Percentiles rank a stretch among this genome's conserved stretches.
These are phyloP conservation scores for Crotalus helleri DNA, from an alignment of 2,113 vertebrate genomes.

Conservation along the genomic window DNA sequence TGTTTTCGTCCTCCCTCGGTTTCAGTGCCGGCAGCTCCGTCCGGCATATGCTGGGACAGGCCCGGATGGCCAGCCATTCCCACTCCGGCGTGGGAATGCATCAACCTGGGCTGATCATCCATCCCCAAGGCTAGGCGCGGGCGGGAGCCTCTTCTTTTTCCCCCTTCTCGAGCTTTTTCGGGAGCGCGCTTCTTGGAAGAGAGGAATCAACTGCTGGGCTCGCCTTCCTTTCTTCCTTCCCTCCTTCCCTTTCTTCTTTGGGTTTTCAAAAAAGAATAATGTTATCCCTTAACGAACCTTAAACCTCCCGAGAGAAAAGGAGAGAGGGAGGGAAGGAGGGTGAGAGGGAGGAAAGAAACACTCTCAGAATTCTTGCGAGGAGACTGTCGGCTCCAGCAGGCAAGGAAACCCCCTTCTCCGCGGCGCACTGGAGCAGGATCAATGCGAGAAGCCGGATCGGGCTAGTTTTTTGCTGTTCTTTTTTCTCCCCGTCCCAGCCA, in stretches of 20 bases:
- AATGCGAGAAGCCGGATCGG: conserved; percentile 45
- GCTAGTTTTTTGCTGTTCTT: not conserved
- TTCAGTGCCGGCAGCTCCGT: conserved; percentile 84
- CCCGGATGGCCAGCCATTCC: conserved; percentile 93
- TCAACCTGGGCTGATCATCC: conserved; percentile 95
- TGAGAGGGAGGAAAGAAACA: conserved; percentile 32
- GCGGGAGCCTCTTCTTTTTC: conserved; percentile 48
- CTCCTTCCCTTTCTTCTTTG: conserved; percentile 30
- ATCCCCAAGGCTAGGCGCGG: conserved; percentile 69
- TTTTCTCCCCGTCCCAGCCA: conserved; percentile 36
- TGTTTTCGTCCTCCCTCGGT: conserved; percentile 90
- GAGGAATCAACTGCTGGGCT: conserved; percentile 16
- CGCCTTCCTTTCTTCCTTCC: conserved; percentile 42
- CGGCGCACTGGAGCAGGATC: conserved; percentile 48
- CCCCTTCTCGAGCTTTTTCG: conserved; percentile 63
- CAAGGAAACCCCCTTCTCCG: conserved; percentile 54
- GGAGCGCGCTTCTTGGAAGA: conserved; percentile 57
- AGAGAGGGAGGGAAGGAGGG: conserved; percentile 56
- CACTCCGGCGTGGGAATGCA: conserved; percentile 92
- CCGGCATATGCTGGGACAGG: conserved; percentile 93
- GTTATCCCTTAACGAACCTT: conserved; percentile 65
- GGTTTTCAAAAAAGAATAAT: not conserved
- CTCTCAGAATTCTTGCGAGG: not conserved
- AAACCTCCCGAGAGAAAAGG: conserved; percentile 59
- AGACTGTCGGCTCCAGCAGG: not conserved